Conservation (phyloP, 2,797 vertebrate genomes). For the Malurus leucopterus region DNA sequence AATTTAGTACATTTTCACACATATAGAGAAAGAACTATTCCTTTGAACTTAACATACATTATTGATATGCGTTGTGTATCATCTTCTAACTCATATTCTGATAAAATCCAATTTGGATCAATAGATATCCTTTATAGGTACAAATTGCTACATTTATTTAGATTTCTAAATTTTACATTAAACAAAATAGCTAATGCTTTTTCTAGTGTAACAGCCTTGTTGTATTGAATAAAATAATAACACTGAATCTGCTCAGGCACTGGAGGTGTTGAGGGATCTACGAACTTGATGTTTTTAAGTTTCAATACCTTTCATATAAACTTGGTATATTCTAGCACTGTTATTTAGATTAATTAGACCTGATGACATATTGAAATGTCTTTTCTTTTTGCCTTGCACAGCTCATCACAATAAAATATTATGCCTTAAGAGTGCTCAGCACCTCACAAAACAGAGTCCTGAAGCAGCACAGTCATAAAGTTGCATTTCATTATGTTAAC, state of each 20-base stretch:
- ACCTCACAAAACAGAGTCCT: not conserved
- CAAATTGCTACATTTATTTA: not conserved
- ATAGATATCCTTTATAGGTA: not conserved
- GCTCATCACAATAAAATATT: not conserved
- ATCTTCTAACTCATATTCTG: not conserved
- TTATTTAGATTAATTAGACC: not conserved
- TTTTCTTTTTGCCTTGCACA: not conserved
- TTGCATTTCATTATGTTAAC: constrained; percentile 2
- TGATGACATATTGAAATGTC: not conserved
- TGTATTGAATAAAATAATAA: not conserved
- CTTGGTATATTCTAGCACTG: not conserved
- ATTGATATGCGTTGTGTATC: not conserved
- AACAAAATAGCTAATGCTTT: not conserved
- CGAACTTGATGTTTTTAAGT: not conserved
- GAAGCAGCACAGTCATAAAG: not conserved
- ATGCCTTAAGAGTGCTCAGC: not conserved
- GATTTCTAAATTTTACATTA: not conserved
- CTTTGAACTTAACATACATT: not conserved
- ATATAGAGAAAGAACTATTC: not conserved
- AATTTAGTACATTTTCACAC: not conserved
- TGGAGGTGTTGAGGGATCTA: not conserved
- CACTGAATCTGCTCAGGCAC: not conserved
- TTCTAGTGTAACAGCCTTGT: not conserved
- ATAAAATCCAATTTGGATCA: not conserved
- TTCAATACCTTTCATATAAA: not conserved